Evolutionary conservation across 2,797 vertebrate genomes (phyloP).

Genomic region (Sebastes vulpes): DNA sequence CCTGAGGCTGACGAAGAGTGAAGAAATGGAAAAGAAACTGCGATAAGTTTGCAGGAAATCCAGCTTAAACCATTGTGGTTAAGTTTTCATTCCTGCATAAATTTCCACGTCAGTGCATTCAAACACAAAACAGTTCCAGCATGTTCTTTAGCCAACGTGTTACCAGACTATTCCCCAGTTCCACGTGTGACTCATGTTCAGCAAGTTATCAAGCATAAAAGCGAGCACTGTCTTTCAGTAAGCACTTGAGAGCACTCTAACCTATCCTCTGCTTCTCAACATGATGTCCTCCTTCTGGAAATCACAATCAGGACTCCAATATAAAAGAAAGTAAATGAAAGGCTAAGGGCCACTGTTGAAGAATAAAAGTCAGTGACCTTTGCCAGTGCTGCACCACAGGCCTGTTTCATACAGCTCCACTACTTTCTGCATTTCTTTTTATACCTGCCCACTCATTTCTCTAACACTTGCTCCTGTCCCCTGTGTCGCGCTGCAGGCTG

Average conservation of each 20-base stretch:
- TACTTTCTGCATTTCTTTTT: constrained; percentile 3
- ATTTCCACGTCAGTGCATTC: constrained; percentile 28
- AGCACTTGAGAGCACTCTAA: neutral
- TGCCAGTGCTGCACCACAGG: constrained; percentile 20
- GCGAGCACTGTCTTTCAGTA: neutral
- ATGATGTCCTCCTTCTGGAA: neutral
- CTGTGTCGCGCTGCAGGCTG: constrained; percentile 47
- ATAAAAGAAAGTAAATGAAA: constrained; percentile 13
- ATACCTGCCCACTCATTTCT: constrained; percentile 44
- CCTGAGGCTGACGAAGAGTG: constrained; percentile 19
- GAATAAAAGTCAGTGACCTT: constrained; percentile 36
- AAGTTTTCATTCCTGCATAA: constrained; percentile 43
- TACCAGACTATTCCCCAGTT: neutral
- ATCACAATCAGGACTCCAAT: constrained; percentile 11
- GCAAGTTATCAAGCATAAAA: neutral
- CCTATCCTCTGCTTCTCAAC: neutral
- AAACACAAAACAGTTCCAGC: constrained; percentile 20
- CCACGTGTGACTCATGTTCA: constrained; percentile 5
- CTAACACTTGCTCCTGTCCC: constrained; percentile 27
- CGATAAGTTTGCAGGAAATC: constrained; percentile 41
- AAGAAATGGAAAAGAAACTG: constrained; percentile 28
- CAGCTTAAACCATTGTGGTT: constrained; percentile 19
- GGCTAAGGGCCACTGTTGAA: constrained; percentile 19
- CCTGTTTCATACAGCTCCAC: constrained; percentile 4
- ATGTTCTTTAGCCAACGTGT: neutral